Evolutionary conservation across 2,797 vertebrate species (phyloP).

Genomic region (Oreortyx pictus): DNA sequence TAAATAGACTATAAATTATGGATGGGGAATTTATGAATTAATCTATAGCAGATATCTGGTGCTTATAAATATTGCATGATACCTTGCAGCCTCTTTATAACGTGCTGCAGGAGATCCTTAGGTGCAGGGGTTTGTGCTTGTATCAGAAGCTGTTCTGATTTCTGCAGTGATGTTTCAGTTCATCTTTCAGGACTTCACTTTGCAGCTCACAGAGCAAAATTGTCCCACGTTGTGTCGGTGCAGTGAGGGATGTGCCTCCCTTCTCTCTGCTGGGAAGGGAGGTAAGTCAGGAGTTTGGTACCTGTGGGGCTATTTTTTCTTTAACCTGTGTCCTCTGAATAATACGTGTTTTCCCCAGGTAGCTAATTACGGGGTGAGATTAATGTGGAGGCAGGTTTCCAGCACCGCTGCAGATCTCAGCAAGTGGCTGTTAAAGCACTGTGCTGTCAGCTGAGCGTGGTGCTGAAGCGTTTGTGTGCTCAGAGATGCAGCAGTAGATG

Average conservation of each 20-base stretch:
- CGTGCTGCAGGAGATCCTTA: slow-evolving; percentile 11
- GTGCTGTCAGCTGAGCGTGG: neutral
- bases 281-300: neutral
- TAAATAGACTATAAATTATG: slow-evolving; percentile 71
- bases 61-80: slow-evolving; percentile 67
- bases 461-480: neutral
- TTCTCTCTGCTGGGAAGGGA: neutral
- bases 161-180: neutral
- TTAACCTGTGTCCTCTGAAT: slow-evolving; percentile 53
- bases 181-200: neutral
- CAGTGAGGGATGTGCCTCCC: neutral
- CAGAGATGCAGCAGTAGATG: fast-evolving
- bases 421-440: slow-evolving; percentile 44
- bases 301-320: slow-evolving; percentile 51
- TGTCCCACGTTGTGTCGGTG: neutral
- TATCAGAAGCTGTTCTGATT: slow-evolving; percentile 23
- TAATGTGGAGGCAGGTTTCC: slow-evolving; percentile 66
- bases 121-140: slow-evolving; percentile 3
- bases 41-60: slow-evolving; percentile 59
- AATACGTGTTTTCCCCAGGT: slow-evolving; percentile 61
- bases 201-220: neutral
- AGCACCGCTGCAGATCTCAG: slow-evolving; percentile 44
- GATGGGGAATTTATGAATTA: slow-evolving; percentile 68
- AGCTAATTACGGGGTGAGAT: slow-evolving; percentile 77
- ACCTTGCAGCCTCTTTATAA: slow-evolving; percentile 10